Base-by-base conservation (phyloP, 2,797 vertebrate species). In the Falco biarmicus region DNA sequence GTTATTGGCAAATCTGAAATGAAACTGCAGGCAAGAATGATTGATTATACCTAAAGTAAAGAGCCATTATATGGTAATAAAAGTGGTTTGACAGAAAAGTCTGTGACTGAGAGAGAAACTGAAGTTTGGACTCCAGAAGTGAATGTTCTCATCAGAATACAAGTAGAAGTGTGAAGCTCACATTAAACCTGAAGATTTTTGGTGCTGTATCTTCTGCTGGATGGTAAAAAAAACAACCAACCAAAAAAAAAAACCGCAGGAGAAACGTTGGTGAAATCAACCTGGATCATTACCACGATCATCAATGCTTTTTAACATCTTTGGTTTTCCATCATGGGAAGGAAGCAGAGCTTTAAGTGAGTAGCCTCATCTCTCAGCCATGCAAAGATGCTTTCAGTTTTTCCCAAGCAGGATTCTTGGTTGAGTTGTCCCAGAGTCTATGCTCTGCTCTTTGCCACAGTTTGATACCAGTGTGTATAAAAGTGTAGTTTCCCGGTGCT, bases 1-100 rank as follows among this genome's bases (percentile, higher is more conserved):
- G 70, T 39, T 94, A 90, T 93, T 93, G 84, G 75, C 45, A 82
- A 89, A 94, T 87, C 60, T 87, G 88, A 95, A 87, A 87, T 93
- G 78, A 89, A 93, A 61, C 68, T 75, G 21, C 53, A 68, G 65
- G 47, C 56, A 75, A 41, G 64, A 87, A 80, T 89, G 81, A 95
- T 87, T 80, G 60, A 95, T 95, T 94, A 78, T 7, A 69, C 24
- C 53, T 54, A 80, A 89, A 69, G 75, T 37, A 85, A 74, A 91
- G 64, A 93, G 21, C 8, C 45, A 17, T 82, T 51, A 77, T 92
- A 69, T n/a, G 61, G 71, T 87, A 76, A 80, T 87, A 89, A 56
- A 90, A 63, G 29, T 64, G 17, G 4, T 61, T 85, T 80, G 47
- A 93, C 24, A 87, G 70, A 80, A 92, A 89, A 92, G 70, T 82